phyloP scores from a whole-genome alignment of 1,140 invertebrate species.

The Theocolax elegans region DNA sequence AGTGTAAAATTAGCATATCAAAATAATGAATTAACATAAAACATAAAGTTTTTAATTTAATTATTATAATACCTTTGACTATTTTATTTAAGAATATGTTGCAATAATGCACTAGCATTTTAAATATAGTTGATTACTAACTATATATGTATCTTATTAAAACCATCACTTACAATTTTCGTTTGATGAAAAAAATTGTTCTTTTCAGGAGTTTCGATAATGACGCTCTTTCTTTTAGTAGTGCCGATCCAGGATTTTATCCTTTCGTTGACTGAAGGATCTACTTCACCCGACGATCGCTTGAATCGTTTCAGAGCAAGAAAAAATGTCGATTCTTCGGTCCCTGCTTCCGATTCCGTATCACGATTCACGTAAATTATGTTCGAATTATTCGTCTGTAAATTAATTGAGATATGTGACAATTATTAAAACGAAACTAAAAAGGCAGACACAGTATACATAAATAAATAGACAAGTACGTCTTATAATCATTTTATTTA shows the following conservation, averaged over 20 bases:
- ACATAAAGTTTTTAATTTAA: too few species aligned
- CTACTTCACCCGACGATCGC: slow-evolving; percentile 37
- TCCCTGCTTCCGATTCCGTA: slow-evolving; percentile 44
- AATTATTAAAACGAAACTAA: too few species aligned
- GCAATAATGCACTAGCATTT: too few species aligned
- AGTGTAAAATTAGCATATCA: too few species aligned
- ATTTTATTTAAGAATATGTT: too few species aligned
- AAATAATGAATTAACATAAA: too few species aligned
- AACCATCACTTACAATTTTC: slow-evolving; percentile 19
- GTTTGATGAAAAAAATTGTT: slow-evolving; percentile 32
- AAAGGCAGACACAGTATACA: too few species aligned
- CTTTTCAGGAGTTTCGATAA: neutral
- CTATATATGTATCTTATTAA: neutral
- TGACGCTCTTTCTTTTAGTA: slow-evolving; percentile 24
- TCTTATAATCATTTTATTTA: too few species aligned
- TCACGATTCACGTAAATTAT: slow-evolving; percentile 59
- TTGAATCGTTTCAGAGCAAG: slow-evolving; percentile 45
- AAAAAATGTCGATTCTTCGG: slow-evolving; percentile 44
- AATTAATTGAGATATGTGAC: slow-evolving; percentile 38
- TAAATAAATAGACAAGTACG: too few species aligned
- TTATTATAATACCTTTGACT: too few species aligned
- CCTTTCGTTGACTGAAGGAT: slow-evolving; percentile 11
- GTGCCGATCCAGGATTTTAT: slow-evolving; percentile 27
- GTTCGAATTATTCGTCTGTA: slow-evolving; percentile 50
- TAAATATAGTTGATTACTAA: too few species aligned